These are phyloP conservation scores for Diprion similis DNA, from an alignment of 1,140 invertebrate genomes.

Conservation along the genomic window DNA sequence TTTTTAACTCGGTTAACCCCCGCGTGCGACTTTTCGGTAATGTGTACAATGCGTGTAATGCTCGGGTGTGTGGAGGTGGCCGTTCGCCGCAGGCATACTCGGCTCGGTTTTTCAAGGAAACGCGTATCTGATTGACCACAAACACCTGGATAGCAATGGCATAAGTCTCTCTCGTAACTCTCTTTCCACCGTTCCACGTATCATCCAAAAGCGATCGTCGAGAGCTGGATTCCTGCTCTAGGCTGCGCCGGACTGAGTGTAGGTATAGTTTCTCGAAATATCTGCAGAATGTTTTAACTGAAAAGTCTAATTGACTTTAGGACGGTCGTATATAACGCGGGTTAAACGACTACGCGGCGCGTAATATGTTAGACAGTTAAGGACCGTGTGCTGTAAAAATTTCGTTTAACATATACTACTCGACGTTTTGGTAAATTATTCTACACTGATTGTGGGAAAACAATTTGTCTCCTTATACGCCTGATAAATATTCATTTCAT, in stretches of 20 bases:
- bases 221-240: slow-evolving; percentile 9
- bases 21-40: background rate
- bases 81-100: background rate
- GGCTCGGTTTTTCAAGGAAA: slow-evolving; percentile 24
- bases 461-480: too few relatives aligned
- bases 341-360: too few relatives aligned
- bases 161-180: slow-evolving; percentile 31
- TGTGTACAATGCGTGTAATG: background rate
- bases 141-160: slow-evolving; percentile 28
- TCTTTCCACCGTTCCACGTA: slow-evolving; percentile 30
- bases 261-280: slow-evolving; percentile 43
- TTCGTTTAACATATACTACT: too few relatives aligned
- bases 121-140: slow-evolving; percentile 8
- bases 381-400: too few relatives aligned
- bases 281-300: slow-evolving; percentile 17
- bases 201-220: slow-evolving; percentile 37
- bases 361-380: too few relatives aligned
- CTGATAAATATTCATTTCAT: too few relatives aligned
- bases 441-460: too few relatives aligned
- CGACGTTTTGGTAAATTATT: too few relatives aligned
- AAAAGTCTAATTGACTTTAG: background rate
- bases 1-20: background rate
- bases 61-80: background rate
- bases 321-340: background rate
- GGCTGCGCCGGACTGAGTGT: too few relatives aligned